Percentiles rank a stretch among this genome's conserved stretches.
Conservation (phyloP, 2,113 vertebrate genomes). For the Azemiops feae region DNA sequence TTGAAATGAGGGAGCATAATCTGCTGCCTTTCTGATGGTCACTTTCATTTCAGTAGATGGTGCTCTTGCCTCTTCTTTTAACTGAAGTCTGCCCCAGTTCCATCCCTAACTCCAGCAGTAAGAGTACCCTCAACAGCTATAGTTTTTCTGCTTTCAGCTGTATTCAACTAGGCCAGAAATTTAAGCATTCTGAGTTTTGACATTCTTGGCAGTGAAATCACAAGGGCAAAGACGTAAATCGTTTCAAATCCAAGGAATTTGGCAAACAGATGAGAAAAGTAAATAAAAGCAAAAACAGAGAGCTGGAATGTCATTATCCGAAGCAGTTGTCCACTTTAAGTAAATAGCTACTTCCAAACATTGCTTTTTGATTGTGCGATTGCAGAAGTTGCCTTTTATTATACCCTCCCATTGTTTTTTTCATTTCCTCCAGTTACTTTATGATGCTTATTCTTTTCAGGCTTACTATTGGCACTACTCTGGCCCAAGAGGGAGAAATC, state of each 20-base stretch:
- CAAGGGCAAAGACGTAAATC: slow-evolving; percentile 5
- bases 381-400: neutral
- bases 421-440: neutral
- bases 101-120: neutral
- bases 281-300: slow-evolving; percentile 22
- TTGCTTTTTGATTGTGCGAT: neutral
- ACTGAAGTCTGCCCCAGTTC: neutral
- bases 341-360: neutral
- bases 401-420: neutral
- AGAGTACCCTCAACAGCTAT: neutral
- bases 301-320: neutral
- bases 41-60: slow-evolving; percentile 33
- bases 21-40: neutral
- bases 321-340: neutral
- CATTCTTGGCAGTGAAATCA: slow-evolving; percentile 9
- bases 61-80: slow-evolving; percentile 44
- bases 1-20: neutral
- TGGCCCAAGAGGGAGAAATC: neutral
- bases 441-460: neutral
- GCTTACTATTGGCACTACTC: neutral
- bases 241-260: slow-evolving; percentile 2
- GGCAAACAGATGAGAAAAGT: slow-evolving; percentile 6
- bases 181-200: slow-evolving; percentile 10
- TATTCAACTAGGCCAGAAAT: neutral
- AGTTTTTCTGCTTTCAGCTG: neutral